Base-by-base conservation (phyloP, 2,888 invertebrate genomes). In the Eupithecia dodoneata region DNA sequence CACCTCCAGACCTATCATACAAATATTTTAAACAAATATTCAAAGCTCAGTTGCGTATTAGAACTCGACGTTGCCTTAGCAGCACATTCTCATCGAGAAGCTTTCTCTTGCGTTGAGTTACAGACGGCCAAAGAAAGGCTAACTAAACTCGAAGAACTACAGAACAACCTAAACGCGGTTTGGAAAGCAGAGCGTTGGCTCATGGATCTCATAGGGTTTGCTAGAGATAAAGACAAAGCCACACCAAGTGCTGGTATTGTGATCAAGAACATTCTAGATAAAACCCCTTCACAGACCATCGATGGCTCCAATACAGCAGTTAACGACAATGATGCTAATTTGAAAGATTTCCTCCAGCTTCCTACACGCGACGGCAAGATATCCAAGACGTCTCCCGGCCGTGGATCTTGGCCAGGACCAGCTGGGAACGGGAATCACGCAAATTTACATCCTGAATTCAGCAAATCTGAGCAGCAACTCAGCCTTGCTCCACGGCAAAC, bases 141-240 rank as follows among this genome's bases (percentile, higher is more conserved):
- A 65, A 95, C 96, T 0, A 97, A 97, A 86, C 92, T 99, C 47
- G 97, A 98, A 87, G 97, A 98, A 74, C 96, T 99, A 66, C 99
- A 99, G 88, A 95, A 96, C 52, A 97, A 97, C 86, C 95, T 99
- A 70, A 99, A 99, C 86, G 93, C 96, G 0, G 97, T 98, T 4
- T 99, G 99, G 99, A 98, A 98, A 87, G 97, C 97, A 41, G 97
- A 98, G 67, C 96, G 99, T 30, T 99, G 99, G 99, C 96, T 99
- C 41, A 98, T 99, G 96, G 99, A 99, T 88, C 97, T 99, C 7
- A 98, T 99, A 75, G 97, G 98, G 0, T 98, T 98, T 89, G 99
- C 99, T 0, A 96, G 99, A 79, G 99, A 99, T 79, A 95, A 94
- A 83, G 95, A 94, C 80, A 95, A 94, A 81, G 89, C 92, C 12